Conservation (phyloP, 2,113 vertebrate species). For the Xiphophorus couchianus region DNA sequence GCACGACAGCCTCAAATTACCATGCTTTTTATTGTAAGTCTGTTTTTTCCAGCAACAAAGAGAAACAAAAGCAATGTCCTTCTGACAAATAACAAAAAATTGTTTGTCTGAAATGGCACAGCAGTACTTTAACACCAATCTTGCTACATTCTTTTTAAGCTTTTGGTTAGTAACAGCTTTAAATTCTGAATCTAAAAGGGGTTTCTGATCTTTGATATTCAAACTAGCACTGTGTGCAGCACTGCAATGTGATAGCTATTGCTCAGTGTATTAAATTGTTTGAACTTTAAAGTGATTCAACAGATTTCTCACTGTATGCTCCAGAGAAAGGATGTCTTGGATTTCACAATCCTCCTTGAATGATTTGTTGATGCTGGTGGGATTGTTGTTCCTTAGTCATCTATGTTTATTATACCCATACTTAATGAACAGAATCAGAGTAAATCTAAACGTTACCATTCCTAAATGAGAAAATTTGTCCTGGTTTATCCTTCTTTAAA, state of each 20-base stretch:
- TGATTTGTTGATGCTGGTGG: slow-evolving; percentile 2
- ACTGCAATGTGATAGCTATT: slow-evolving; percentile 16
- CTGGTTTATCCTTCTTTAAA: slow-evolving; percentile 1
- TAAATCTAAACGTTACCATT: neutral
- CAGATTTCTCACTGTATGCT: neutral
- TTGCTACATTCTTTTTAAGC: neutral
- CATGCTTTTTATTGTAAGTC: slow-evolving; percentile 9
- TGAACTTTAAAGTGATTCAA: slow-evolving; percentile 8
- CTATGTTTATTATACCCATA: neutral
- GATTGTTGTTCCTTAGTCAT: neutral
- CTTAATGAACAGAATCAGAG: neutral
- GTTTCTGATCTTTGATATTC: neutral
- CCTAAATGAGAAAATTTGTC: neutral
- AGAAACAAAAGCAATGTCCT: slow-evolving; percentile 12
- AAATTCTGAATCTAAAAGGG: neutral
- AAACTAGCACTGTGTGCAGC: slow-evolving; percentile 6
- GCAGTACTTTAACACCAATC: neutral
- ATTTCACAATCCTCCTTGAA: neutral
- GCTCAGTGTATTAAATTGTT: neutral
- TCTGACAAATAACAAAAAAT: slow-evolving; percentile 17
- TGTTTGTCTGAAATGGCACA: neutral
- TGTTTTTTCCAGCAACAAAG: slow-evolving; percentile 6
- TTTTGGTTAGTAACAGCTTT: neutral
- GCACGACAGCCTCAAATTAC: neutral
- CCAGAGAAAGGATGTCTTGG: neutral